phyloP scores from a whole-genome alignment of 2,888 invertebrate species.

The Unio delphinus region DNA sequence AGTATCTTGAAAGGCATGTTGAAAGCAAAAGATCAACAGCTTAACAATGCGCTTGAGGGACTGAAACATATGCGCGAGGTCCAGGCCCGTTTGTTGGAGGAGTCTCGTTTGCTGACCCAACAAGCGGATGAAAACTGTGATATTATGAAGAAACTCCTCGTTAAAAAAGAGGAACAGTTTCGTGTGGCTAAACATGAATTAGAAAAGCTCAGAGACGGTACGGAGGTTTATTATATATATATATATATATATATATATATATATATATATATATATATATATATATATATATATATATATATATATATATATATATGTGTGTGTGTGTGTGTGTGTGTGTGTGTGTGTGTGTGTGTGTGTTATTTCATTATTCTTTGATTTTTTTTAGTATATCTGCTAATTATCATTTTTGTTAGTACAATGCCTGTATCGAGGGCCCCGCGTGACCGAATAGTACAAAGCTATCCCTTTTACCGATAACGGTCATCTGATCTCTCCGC shows the following conservation, averaged over 20 bases:
- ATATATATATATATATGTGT: too few species aligned
- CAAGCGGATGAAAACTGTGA: constrained; percentile 26
- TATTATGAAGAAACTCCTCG: constrained; percentile 21
- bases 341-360: neutral
- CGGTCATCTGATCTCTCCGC: constrained; percentile 5
- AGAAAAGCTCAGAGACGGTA: constrained; percentile 20
- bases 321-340: too few species aligned
- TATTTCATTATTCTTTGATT: neutral
- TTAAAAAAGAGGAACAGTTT: constrained; percentile 22
- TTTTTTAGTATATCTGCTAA: neutral
- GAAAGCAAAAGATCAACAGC: constrained; percentile 43
- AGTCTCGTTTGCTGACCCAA: constrained; percentile 25
- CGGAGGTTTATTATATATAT: neutral
- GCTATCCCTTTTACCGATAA: constrained; percentile 16
- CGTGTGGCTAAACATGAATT: constrained; percentile 12
- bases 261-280: too few species aligned
- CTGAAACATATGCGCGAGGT: constrained; percentile 26
- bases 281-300: too few species aligned
- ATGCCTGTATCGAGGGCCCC: neutral
- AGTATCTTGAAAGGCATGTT: constrained; percentile 42
- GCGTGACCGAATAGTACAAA: neutral
- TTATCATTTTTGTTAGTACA: neutral
- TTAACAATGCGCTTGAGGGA: constrained; percentile 36
- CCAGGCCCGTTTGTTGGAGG: constrained; percentile 23
- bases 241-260: too few species aligned